phyloP scores from a whole-genome alignment of 2,797 vertebrate species.

The Rhinichthys osculus region DNA sequence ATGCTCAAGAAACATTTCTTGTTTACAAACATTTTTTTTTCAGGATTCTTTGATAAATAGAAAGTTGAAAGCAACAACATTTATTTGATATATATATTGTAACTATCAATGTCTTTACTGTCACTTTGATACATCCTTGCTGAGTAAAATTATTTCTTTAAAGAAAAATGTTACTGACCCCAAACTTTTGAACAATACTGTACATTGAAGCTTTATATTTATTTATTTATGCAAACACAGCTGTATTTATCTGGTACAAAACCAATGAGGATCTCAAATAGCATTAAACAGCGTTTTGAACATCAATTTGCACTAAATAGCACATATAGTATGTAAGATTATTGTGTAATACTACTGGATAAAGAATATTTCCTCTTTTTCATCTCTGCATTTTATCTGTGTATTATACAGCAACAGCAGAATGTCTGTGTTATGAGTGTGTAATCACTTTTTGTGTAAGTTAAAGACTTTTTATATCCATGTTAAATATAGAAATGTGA shows the following conservation, averaged over 20 bases:
- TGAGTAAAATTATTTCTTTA: too few relatives aligned
- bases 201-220: too few relatives aligned
- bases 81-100: too few relatives aligned
- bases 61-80: too few relatives aligned
- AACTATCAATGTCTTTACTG: too few relatives aligned
- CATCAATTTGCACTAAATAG: background rate
- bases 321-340: background rate
- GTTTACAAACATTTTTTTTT: too few relatives aligned
- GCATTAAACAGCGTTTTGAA: background rate
- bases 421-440: background rate
- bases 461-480: background rate
- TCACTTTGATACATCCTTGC: too few relatives aligned
- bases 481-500: constrained; percentile 7
- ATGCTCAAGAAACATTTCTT: background rate
- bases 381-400: background rate
- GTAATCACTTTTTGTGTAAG: background rate
- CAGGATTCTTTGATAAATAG: background rate
- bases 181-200: too few relatives aligned
- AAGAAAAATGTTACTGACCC: too few relatives aligned
- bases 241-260: background rate
- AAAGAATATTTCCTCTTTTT: background rate
- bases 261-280: background rate
- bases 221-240: too few relatives aligned
- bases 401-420: background rate
- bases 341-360: background rate